Conservation (phyloP, 2,888 invertebrate genomes). For the Amblyjoppa proteus region DNA sequence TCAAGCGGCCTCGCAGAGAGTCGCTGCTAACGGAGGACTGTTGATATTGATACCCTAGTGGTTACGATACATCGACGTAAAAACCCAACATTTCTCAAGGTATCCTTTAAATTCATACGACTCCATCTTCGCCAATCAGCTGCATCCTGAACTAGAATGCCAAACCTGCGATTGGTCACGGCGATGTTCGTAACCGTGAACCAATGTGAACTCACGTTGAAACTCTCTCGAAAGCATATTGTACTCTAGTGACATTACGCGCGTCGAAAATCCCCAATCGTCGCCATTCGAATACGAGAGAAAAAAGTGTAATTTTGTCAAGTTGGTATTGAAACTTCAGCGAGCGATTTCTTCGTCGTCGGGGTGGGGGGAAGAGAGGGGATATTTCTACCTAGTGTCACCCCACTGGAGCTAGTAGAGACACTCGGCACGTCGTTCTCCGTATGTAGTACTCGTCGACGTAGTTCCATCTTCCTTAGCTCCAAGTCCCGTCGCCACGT, state of each 20-base stretch:
- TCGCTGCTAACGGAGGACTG: background rate
- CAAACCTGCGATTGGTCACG: background rate
- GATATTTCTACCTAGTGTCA: slow-evolving; percentile 27
- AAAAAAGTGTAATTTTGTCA: background rate
- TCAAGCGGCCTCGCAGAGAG: background rate
- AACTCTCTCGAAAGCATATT: background rate
- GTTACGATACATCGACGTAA: background rate
- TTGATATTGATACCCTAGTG: background rate
- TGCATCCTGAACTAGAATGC: background rate
- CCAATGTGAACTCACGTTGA: background rate
- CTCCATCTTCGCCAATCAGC: background rate
- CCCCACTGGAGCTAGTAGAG: slow-evolving; percentile 27
- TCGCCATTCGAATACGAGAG: background rate
- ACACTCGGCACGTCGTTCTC: slow-evolving; percentile 34
- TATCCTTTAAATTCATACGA: background rate
- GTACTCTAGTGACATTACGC: background rate
- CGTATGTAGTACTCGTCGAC: slow-evolving; percentile 21
- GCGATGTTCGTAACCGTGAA: too few relatives aligned
- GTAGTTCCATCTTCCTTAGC: slow-evolving; percentile 16
- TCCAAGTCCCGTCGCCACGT: background rate
- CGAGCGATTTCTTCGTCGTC: background rate
- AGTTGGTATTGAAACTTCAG: background rate
- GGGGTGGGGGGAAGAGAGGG: slow-evolving; percentile 16
- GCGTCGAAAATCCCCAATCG: background rate
- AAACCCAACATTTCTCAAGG: background rate